Percentiles rank a stretch among this genome's conserved stretches.
These are phyloP conservation scores for Cavia aperea DNA, from an alignment of 2,113 vertebrate species.

Conservation along the genomic window DNA sequence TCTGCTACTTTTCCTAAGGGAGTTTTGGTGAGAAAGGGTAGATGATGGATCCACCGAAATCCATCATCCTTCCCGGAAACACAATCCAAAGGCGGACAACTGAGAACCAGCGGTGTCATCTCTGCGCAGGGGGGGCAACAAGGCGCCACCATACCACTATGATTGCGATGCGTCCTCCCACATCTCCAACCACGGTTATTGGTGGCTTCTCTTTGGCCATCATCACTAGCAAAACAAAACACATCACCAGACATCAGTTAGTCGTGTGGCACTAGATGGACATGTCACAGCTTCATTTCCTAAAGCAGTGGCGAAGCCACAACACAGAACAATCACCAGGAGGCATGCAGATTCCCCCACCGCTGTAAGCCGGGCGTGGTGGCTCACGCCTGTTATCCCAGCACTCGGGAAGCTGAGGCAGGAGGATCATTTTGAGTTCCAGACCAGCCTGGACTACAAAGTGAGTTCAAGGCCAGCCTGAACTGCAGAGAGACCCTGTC, in stretches of 20 bases:
- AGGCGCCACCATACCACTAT: slow-evolving; percentile 87
- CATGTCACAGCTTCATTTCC: background rate
- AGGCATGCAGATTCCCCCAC: background rate
- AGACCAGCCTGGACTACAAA: no score
- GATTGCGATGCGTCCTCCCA: slow-evolving; percentile 96
- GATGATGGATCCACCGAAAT: accelerated
- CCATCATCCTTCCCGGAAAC: background rate
- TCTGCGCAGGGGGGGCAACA: accelerated
- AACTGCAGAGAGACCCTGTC: no score
- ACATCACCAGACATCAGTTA: slow-evolving; percentile 29
- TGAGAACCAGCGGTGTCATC: background rate
- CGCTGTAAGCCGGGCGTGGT: no score
- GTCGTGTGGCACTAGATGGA: accelerated
- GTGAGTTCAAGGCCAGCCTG: no score
- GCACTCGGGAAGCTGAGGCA: no score
- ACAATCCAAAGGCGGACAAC: background rate
- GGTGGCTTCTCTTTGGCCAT: slow-evolving; percentile 99
- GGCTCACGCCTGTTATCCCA: no score
- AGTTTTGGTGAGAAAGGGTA: background rate
- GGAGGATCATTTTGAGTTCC: no score
- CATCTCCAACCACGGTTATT: slow-evolving; percentile 97
- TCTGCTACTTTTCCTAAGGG: background rate
- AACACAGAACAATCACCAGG: background rate
- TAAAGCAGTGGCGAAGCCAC: background rate
- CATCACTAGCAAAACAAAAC: slow-evolving; percentile 84